Evolutionary conservation across 2,888 invertebrate species (phyloP).

Genomic region (Eupithecia insigniata): DNA sequence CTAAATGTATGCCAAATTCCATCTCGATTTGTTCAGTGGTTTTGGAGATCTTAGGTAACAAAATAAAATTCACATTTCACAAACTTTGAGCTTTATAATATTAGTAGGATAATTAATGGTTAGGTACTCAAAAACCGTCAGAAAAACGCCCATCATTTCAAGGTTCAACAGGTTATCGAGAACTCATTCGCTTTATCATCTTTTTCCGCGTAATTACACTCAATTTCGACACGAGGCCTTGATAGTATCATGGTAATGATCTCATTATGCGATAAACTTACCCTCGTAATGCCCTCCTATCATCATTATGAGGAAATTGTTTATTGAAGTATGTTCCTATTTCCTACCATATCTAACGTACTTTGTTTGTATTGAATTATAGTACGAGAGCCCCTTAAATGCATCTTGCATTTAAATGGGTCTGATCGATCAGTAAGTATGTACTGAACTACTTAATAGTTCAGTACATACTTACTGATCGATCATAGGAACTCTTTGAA

Average conservation of each 20-base stretch:
- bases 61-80: too few species aligned
- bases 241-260: conserved; percentile 10
- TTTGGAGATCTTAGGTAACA: too few species aligned
- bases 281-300: not conserved
- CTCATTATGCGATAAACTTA: not conserved
- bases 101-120: too few species aligned
- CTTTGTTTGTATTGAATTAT: not conserved
- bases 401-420: too few species aligned
- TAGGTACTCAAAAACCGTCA: not conserved
- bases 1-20: too few species aligned
- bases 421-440: not conserved
- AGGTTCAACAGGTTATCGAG: conserved; percentile 14
- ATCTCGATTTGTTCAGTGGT: too few species aligned
- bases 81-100: too few species aligned
- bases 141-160: not conserved
- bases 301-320: not conserved
- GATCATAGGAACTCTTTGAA: not conserved
- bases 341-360: not conserved
- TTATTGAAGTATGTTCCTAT: not conserved
- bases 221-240: conserved; percentile 16
- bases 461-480: not conserved
- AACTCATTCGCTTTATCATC: conserved; percentile 2
- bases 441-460: not conserved
- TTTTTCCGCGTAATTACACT: conserved; percentile 11
- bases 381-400: not conserved